A percentile compares a stretch with the other conserved stretches of the same genome.
Conservation (phyloP, 2,113 vertebrate species). For the Miniopterus natalensis region DNA sequence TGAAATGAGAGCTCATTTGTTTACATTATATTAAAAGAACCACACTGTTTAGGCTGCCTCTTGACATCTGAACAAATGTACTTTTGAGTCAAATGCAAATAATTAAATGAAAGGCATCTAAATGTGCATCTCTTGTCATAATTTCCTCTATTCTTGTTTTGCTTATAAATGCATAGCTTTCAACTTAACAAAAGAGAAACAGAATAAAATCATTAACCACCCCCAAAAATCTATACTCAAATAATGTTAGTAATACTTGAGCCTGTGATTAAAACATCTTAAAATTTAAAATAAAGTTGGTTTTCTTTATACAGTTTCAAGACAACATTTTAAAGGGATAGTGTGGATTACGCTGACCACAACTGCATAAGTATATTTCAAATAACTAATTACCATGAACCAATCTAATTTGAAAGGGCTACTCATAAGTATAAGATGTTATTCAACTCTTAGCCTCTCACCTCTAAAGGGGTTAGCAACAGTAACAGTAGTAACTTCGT, state of each 20-base stretch:
- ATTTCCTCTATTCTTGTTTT: constrained; percentile 43
- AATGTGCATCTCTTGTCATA: not conserved
- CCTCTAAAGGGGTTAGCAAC: not conserved
- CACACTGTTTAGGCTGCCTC: not conserved
- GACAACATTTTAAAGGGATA: not conserved
- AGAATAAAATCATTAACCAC: constrained; percentile 49
- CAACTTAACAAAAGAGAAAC: not conserved
- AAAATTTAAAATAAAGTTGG: not conserved
- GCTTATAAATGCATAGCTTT: constrained; percentile 20
- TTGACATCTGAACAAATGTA: constrained; percentile 34
- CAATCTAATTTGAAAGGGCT: not conserved
- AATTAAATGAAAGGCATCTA: constrained; percentile 52
- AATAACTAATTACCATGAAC: not conserved
- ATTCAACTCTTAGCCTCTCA: not conserved
- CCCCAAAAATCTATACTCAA: constrained; percentile 11
- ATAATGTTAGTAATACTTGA: not conserved
- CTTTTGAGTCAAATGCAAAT: constrained; percentile 30
- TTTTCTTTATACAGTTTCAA: not conserved
- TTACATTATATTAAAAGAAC: not conserved
- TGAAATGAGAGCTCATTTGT: not conserved
- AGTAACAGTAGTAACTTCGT: not conserved
- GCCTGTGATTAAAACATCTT: constrained; percentile 36
- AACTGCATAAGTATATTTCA: not conserved
- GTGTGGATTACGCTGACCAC: not conserved
- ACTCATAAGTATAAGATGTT: not conserved